Evolutionary conservation across 1,140 invertebrate genomes (phyloP).

Genomic region (Lepeophtheirus salmonis): DNA sequence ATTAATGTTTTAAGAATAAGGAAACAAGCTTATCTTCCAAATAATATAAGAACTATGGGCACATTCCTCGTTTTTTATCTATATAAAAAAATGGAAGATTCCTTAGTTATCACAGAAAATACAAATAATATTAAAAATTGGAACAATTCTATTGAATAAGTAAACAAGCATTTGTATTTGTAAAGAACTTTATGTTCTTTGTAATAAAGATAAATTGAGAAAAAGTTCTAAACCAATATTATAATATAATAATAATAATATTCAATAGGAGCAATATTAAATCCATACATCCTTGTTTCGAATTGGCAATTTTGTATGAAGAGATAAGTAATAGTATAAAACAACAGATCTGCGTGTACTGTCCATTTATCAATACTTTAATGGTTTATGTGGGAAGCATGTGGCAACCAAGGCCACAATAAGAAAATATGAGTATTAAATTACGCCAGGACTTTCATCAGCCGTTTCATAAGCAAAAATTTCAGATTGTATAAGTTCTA

Average conservation of each 20-base stretch:
- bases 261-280: neutral
- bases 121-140: neutral
- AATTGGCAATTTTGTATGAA: neutral
- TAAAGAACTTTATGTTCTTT: neutral
- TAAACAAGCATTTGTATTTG: neutral
- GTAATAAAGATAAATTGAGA: neutral
- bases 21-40: too few species aligned
- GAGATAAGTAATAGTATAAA: neutral
- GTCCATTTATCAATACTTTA: neutral
- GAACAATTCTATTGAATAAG: neutral
- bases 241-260: neutral
- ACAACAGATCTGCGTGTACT: neutral
- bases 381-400: neutral
- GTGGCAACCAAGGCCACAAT: too few species aligned
- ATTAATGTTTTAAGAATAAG: too few species aligned
- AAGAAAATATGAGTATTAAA: too few species aligned
- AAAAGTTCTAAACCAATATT: constrained; percentile 8
- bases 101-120: neutral
- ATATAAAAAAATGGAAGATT: too few species aligned
- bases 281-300: neutral
- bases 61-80: too few species aligned
- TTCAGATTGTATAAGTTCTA: neutral
- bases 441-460: too few species aligned
- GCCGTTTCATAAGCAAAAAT: neutral
- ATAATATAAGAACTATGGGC: too few species aligned